Conservation (phyloP, 2,113 vertebrate species). For the Pachypanchax playfairii region DNA sequence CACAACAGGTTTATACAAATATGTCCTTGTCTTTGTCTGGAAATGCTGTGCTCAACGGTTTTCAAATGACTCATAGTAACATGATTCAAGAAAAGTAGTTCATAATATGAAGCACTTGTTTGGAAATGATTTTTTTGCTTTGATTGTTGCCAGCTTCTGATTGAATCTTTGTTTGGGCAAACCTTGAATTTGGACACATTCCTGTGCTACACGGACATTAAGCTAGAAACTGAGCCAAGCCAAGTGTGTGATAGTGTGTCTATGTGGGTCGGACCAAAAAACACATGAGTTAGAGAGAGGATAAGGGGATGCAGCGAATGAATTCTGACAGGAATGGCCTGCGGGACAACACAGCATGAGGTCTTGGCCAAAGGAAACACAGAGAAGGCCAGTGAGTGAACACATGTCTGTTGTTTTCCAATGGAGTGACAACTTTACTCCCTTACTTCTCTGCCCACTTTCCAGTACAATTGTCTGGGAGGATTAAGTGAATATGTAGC, state of each 20-base stretch:
- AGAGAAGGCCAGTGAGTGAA: conserved; percentile 54
- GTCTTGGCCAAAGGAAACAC: conserved; percentile 63
- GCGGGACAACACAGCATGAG: conserved; percentile 43
- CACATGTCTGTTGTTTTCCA: conserved; percentile 57
- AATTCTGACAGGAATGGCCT: conserved; percentile 35
- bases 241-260: conserved; percentile 8
- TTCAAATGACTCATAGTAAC: conserved; percentile 9
- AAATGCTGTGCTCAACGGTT: conserved; percentile 17
- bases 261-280: conserved; percentile 9
- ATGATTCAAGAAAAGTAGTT: conserved; percentile 3
- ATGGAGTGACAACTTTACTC: conserved; percentile 59
- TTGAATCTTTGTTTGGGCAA: conserved; percentile 6
- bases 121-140: conserved; percentile 6
- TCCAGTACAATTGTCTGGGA: conserved; percentile 50
- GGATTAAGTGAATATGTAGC: conserved; percentile 43
- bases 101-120: background rate
- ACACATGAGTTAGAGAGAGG: background rate
- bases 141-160: background rate
- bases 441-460: conserved; percentile 50
- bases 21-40: conserved; percentile 13
- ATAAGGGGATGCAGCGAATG: conserved; percentile 33
- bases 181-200: background rate
- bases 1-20: conserved; percentile 24
- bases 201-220: conserved; percentile 12
- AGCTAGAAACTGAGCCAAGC: conserved; percentile 11